Base-by-base conservation (phyloP, 2,113 vertebrate genomes). In the Aramus guarauna region DNA sequence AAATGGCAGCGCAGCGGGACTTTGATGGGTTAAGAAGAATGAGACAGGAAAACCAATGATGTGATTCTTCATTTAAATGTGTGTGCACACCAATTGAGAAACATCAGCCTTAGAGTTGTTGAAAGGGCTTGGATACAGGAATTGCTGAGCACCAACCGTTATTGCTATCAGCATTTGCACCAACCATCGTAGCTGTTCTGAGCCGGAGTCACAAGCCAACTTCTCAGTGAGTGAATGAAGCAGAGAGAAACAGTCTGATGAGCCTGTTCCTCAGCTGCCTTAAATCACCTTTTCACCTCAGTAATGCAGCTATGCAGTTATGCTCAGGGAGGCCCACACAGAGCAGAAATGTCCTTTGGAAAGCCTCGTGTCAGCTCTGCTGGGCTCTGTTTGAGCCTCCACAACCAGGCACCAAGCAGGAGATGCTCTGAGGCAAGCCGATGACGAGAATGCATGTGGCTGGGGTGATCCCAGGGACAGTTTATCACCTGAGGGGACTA, bases 371-470 rank as follows among this genome's bases (percentile, higher is more conserved):
- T 43, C 36, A 91, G 29, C 3, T 81, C 41, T 63, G 16, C 6
- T n/a, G 50, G 39, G 27, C 22, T 85, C 60, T 55, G 26, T 79
- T 32, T 37, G n/a, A 76, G 23, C 36, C 19, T 36, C 24, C 20
- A 53, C 52, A 39, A 4, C 11, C 8, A 58, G 41, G 15, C 6
- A n/a, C 32, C 16, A 48, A 43, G 14, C 16, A 81, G n/a, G 15
- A 80, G 47, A 55, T 2, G 0, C 17, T 47, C 59, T 26, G 32
- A 52, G 48, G 18, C 21, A 73, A 66, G 30, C 6, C 7, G 8
- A 19, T 48, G 29, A 55, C 36, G 34, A 76, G 15, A 77, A n/a
- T 0, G 2, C 5, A 30, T 0, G 0, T n/a, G 20, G 11, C 26
- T 92, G 41, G 23, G 12, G 11, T n/a, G n/a, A 27, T 59, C 6